Base-by-base conservation (phyloP, 2,888 invertebrate genomes). In the Embidobia sp. region DNA sequence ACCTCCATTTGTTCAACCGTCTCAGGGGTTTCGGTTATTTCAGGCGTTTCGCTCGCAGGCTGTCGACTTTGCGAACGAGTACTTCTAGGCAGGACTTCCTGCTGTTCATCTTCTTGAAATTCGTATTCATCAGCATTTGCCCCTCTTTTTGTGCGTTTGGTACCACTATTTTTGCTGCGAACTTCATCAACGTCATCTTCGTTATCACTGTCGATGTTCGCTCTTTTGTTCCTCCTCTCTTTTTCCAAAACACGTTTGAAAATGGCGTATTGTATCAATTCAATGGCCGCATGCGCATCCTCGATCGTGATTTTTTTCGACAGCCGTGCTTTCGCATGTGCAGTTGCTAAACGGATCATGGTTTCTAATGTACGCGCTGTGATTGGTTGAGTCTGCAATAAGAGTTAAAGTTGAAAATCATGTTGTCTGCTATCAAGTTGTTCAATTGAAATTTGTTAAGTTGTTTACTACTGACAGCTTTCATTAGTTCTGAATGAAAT, bases 331-430 rank as follows among this genome's bases (percentile, higher is more conserved):
- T 98, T 98, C 8, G 99, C 99, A 91, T 98, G 98, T 1, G 99
- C 98, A 0, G 98, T 99, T 0, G 99, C 92, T 79, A 99, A 91
- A 85, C 99, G 98, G 89, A 99, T 99, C 86, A 99, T 90, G 0
- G 99, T 99, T 92, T 99, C 99, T 82, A 99, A 90, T 0, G 97
- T 95, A 87, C 99, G 95, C 1, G 98, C 96, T 0, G 99, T 99
- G 46, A 99, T 96, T 0, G 99, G 99, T 90, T 98, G 98, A 0
- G 99, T 99, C 95, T 96, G 8, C 22, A 46, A 48, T 18, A 63
- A 29, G 67, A 13, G 8, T n/a, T 6, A 7, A 55, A 33, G 29
- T 55, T 15, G 3, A 22, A 22, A 18, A 15, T 4, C 1, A 19
- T n/a, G n/a, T n/a, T n/a, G n/a, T n/a, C n/a, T n/a, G n/a, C n/a